Base-by-base conservation (phyloP, 2,113 vertebrate species). In the Platichthys stellatus region DNA sequence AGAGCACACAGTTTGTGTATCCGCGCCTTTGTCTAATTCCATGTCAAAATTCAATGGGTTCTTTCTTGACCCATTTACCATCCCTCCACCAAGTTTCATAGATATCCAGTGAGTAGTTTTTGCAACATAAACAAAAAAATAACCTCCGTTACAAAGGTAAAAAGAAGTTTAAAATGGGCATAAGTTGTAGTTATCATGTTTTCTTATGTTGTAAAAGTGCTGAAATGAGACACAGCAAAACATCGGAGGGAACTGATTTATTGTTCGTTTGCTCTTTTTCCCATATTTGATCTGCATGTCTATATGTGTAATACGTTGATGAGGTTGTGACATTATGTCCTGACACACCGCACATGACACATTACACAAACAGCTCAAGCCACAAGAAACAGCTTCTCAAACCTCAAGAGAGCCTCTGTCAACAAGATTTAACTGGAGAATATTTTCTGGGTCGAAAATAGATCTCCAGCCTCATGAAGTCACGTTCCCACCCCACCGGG, bases 381-480 rank as follows among this genome's bases (percentile, higher is more conserved):
- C 51, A 13, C n/a, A 56, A 11, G 13, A 64, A 20, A 26, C 31
- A 21, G 5, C 18, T 63, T 49, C n/a, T 20, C 35, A 56, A 15
- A 47, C 8, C 31, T 40, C n/a, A 21, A 68, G 21, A 40, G 43
- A 40, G 17, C 10, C 9, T 60, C 28, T 28, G 53, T 21, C 61
- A 53, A 45, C 3, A 21, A 54, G 45, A 53, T 28, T 3, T 2
- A n/a, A 63, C 35, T 58, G 15, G 9, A 56, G 58, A 13, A 63
- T 28, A 43, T 59, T 54, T 57, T 24, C 64, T 56, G 5, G 43
- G 35, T 40, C 47, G 3, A 21, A 60, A 67, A 70, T 57, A 64
- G 17, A 62, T 53, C 21, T 12, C 51, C 8, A 31, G 61, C 23
- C 51, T 59, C 49, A 59, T 53, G 58, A 56, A 26, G 69, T 14